These are phyloP conservation scores for Pammene fasciana DNA, from an alignment of 2,888 invertebrate species.

Conservation along the genomic window DNA sequence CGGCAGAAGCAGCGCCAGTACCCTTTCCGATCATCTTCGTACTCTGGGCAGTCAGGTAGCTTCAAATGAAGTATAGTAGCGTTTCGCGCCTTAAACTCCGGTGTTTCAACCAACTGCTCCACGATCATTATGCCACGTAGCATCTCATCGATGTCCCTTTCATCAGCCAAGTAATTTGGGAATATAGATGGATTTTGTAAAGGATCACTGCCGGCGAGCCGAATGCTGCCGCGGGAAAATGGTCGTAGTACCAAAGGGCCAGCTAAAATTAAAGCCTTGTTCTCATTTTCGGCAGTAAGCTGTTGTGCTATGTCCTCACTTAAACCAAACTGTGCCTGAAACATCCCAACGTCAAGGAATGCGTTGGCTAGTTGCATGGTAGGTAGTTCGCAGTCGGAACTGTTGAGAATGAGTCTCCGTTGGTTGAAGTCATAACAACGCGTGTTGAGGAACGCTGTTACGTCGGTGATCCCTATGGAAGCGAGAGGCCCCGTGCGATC, in stretches of 20 bases:
- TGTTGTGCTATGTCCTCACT: slow-evolving; percentile 52
- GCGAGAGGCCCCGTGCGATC: slow-evolving; percentile 54
- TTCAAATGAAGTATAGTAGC: slow-evolving; percentile 52
- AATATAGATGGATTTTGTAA: slow-evolving; percentile 53
- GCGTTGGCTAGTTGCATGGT: slow-evolving; percentile 58
- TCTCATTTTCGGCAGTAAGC: slow-evolving; percentile 50
- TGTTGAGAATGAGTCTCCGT: slow-evolving; percentile 48
- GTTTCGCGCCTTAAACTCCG: slow-evolving; percentile 47
- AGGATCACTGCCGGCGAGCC: slow-evolving; percentile 56
- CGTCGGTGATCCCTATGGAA: slow-evolving; percentile 61
- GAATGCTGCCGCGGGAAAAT: slow-evolving; percentile 57
- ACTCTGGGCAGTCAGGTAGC: slow-evolving; percentile 54
- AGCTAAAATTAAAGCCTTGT: slow-evolving; percentile 52
- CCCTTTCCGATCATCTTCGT: slow-evolving; percentile 29
- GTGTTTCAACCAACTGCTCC: slow-evolving; percentile 53
- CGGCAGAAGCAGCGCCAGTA: slow-evolving; percentile 68
- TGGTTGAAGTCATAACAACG: slow-evolving; percentile 57
- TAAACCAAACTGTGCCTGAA: slow-evolving; percentile 42
- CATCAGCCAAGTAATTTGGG: slow-evolving; percentile 60
- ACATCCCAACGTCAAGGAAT: slow-evolving; percentile 46
- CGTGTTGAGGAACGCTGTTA: slow-evolving; percentile 59
- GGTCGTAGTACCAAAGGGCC: slow-evolving; percentile 59
- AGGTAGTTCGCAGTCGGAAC: slow-evolving; percentile 58
- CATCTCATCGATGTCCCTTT: slow-evolving; percentile 57
- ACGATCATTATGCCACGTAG: slow-evolving; percentile 55